Conservation (phyloP, 2,113 vertebrate species). For the Australoheros scitulus region DNA sequence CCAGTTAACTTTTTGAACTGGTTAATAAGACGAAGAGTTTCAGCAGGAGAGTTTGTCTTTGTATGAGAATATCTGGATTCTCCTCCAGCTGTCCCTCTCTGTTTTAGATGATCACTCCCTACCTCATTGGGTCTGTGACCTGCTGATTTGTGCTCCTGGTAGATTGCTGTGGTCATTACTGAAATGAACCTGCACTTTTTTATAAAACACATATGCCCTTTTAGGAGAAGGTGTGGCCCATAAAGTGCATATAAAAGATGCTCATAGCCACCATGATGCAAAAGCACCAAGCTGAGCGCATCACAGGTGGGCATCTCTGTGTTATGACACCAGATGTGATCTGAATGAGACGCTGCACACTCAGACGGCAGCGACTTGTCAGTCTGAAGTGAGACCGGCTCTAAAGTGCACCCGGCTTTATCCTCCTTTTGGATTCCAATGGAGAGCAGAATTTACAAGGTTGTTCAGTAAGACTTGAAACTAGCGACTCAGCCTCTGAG, state of each 20-base stretch:
- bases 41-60: too few relatives aligned
- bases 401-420: too few relatives aligned
- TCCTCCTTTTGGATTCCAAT: too few relatives aligned
- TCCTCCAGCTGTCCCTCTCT: not conserved
- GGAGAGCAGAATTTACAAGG: too few relatives aligned
- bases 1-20: not conserved
- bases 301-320: not conserved
- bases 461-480: too few relatives aligned
- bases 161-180: not conserved
- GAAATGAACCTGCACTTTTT: not conserved
- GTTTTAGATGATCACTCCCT: not conserved
- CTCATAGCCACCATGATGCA: not conserved
- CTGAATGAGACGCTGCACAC: too few relatives aligned
- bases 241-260: not conserved
- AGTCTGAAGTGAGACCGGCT: too few relatives aligned
- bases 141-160: not conserved
- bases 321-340: not conserved
- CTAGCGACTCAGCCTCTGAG: too few relatives aligned
- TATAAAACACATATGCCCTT: not conserved
- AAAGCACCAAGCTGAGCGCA: not conserved
- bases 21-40: not conserved
- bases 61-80: not conserved
- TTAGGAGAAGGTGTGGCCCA: not conserved
- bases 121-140: not conserved
- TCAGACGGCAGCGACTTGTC: too few relatives aligned